A percentile compares a stretch with the other conserved stretches of the same genome.
Evolutionary conservation across 2,113 vertebrate genomes (phyloP).

Genomic region (Amia ocellicauda): DNA sequence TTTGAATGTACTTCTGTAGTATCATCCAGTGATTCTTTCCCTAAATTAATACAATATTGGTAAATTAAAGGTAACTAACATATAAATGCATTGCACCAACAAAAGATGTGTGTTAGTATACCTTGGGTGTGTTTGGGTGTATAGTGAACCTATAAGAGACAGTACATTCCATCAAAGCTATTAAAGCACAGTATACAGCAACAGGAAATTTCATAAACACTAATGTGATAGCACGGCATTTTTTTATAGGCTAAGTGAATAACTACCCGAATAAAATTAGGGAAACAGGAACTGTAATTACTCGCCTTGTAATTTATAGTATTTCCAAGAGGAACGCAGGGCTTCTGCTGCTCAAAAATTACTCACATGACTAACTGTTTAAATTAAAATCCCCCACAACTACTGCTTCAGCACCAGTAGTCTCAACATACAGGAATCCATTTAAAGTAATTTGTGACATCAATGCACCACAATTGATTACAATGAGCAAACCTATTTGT

Average conservation of each 20-base stretch:
- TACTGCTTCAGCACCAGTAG: slow-evolving; percentile 36
- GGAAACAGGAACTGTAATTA: slow-evolving; percentile 3
- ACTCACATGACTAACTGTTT: slow-evolving; percentile 45
- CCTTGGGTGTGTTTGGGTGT: too few relatives aligned
- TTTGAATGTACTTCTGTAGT: too few relatives aligned
- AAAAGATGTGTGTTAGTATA: too few relatives aligned
- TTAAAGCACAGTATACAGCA: neutral
- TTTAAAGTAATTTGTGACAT: slow-evolving; percentile 49
- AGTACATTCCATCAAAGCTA: neutral
- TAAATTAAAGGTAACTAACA: too few relatives aligned
- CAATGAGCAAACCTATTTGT: slow-evolving; percentile 30
- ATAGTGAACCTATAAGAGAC: too few relatives aligned
- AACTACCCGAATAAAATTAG: slow-evolving; percentile 8
- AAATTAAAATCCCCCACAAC: slow-evolving; percentile 54
- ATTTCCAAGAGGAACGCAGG: neutral
- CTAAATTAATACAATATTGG: too few relatives aligned
- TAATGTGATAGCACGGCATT: neutral
- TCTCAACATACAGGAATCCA: slow-evolving; percentile 39
- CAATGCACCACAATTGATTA: slow-evolving; percentile 37
- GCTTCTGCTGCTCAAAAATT: slow-evolving; percentile 29
- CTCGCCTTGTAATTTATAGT: neutral
- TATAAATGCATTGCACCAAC: too few relatives aligned
- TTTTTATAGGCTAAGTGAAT: slow-evolving; percentile 9
- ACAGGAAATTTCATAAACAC: neutral
- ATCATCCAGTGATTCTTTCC: too few relatives aligned